phyloP scores from a whole-genome alignment of 2,888 invertebrate genomes.

The Willowsia nigromaculata region DNA sequence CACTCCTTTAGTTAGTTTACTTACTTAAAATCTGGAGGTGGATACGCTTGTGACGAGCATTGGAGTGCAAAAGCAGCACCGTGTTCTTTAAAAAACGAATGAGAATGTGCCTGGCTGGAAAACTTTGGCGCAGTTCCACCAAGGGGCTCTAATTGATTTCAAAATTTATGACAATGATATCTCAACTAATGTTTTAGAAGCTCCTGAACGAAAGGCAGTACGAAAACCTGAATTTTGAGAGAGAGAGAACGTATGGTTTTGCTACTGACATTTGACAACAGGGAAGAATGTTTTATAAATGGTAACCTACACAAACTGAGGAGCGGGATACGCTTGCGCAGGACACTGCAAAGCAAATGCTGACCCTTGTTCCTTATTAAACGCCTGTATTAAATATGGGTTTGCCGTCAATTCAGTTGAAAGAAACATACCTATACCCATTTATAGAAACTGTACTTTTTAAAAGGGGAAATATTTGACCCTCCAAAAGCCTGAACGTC shows the following conservation, averaged over 20 bases:
- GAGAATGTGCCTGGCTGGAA: slow-evolving; percentile 77
- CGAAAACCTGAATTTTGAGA: slow-evolving; percentile 50
- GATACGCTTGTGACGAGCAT: slow-evolving; percentile 78
- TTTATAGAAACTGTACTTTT: too few relatives aligned
- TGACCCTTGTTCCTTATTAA: slow-evolving; percentile 74
- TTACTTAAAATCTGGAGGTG: slow-evolving; percentile 78
- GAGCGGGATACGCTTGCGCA: slow-evolving; percentile 79
- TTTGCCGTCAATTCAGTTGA: too few relatives aligned
- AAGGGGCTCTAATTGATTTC: slow-evolving; percentile 76
- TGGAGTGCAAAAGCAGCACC: slow-evolving; percentile 75
- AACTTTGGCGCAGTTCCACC: slow-evolving; percentile 79
- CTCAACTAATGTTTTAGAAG: slow-evolving; percentile 75
- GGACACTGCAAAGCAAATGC: slow-evolving; percentile 79
- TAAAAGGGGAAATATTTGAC: too few relatives aligned
- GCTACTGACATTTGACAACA: background rate
- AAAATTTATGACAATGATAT: slow-evolving; percentile 79
- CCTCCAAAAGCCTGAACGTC: background rate
- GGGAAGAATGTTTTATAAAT: too few relatives aligned
- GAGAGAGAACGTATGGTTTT: background rate
- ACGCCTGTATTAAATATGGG: slow-evolving; percentile 82
- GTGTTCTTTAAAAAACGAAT: slow-evolving; percentile 77
- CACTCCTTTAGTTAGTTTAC: too few relatives aligned
- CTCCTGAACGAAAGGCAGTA: background rate
- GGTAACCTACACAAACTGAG: slow-evolving; percentile 78
- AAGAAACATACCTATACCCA: too few relatives aligned